Base-by-base conservation (phyloP, 2,797 vertebrate genomes). In the Spinus olivaceus region DNA sequence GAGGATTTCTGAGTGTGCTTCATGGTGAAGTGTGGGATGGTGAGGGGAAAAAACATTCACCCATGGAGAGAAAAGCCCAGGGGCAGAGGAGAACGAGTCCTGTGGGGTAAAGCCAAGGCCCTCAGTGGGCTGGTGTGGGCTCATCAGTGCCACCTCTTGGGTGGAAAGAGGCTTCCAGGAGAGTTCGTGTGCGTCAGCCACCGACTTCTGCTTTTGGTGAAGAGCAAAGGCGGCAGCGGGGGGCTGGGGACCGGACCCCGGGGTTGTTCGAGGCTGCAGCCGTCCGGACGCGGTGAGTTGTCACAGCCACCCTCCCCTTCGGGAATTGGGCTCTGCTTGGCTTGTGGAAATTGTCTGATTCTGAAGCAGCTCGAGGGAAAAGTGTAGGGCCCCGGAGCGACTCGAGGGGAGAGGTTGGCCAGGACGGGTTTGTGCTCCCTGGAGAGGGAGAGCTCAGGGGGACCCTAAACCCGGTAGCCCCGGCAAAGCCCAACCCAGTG, bases 131-230 rank as follows among this genome's bases (percentile, higher is more conserved):
- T 47, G 37, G 20, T 35, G 39, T 6, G 87, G 59, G 54, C 94
- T 93, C 95, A 50, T 65, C 91, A 92, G 84, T 96, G 96, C 89
- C 95, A 89, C 77, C 95, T 95, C 57, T 95, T 81, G 92, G 86
- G 79, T 72, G 65, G 50, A 90, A 65, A 81, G 50, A 41, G 50
- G 64, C 57, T 76, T 83, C 71, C 56, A 7, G 24, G 42, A 44
- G 65, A 44, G 39, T 42, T 44, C 15, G 41, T 30, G 47, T 16
- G 8, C 9, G 14, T 33, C 53, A 16, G 28, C 10, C 56, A 11
- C 2, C 2, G 3, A 28, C 20, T 50, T 33, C 19, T 37, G 39
- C 50, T 61, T 23, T 56, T 17, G 79, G 32, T 20, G 54, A 35
- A 10, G 32, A 12, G 37, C 14, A 14, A 23, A 66, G 18, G 0